A percentile compares a stretch with the other conserved stretches of the same genome.
These are phyloP conservation scores for Stigmatopora argus DNA, from an alignment of 2,113 vertebrate species.

Conservation along the genomic window DNA sequence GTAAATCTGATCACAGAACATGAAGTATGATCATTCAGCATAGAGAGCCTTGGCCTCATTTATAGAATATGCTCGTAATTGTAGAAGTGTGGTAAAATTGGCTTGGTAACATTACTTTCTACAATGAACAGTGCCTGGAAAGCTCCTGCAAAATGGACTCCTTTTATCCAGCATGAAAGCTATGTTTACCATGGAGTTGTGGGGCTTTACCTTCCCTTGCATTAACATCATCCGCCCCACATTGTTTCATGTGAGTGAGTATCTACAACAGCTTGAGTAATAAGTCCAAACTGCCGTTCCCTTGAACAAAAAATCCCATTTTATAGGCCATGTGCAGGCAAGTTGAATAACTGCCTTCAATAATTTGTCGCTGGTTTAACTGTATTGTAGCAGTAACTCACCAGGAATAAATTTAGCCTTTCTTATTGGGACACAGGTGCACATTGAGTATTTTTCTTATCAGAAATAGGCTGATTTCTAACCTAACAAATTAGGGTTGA, in stretches of 20 bases:
- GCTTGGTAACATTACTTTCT: slow-evolving; percentile 70
- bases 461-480: slow-evolving; percentile 24
- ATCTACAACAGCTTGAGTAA: slow-evolving; percentile 58
- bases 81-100: slow-evolving; percentile 64
- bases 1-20: too few relatives aligned
- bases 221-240: slow-evolving; percentile 43
- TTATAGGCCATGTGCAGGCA: slow-evolving; percentile 46
- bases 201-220: slow-evolving; percentile 56
- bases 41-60: slow-evolving; percentile 27
- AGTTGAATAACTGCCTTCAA: slow-evolving; percentile 50
- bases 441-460: slow-evolving; percentile 52
- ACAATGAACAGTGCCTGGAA: slow-evolving; percentile 58
- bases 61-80: slow-evolving; percentile 65
- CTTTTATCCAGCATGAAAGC: slow-evolving; percentile 70
- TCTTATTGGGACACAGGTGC: slow-evolving; percentile 16
- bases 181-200: slow-evolving; percentile 61
- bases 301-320: slow-evolving; percentile 54
- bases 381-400: slow-evolving; percentile 27
- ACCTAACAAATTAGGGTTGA: not conserved
- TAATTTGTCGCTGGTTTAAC: slow-evolving; percentile 44
- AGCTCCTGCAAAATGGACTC: slow-evolving; percentile 67
- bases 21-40: not conserved
- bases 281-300: slow-evolving; percentile 60
- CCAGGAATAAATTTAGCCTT: slow-evolving; percentile 26
- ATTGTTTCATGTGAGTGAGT: slow-evolving; percentile 61